Evolutionary conservation across 2,888 invertebrate species (phyloP).

Genomic region (Zootermopsis nevadensis): DNA sequence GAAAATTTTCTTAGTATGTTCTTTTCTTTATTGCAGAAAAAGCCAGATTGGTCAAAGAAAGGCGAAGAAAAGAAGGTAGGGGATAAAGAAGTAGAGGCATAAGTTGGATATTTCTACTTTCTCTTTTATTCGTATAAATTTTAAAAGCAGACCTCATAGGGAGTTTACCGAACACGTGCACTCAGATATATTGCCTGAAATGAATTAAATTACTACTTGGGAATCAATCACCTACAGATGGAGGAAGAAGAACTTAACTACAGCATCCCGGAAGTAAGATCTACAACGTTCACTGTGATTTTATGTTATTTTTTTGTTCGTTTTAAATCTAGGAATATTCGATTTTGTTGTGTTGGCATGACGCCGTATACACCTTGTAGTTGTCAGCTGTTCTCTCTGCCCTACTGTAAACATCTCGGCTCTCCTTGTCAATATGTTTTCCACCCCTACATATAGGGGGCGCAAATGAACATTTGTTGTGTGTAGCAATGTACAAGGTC

Average conservation of each 20-base stretch:
- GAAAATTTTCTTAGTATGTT: too few species aligned
- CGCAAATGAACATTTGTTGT: not conserved
- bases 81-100: conserved; percentile 89
- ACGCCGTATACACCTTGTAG: not conserved
- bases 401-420: not conserved
- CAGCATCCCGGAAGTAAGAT: conserved; percentile 13
- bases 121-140: not conserved
- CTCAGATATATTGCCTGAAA: not conserved
- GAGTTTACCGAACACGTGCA: not conserved
- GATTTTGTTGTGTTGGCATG: conserved; percentile 21
- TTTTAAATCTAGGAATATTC: not conserved
- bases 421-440: conserved; percentile 6
- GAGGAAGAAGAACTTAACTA: not conserved
- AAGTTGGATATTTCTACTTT: conserved; percentile 61
- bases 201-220: not conserved
- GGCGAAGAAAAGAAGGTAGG: conserved; percentile 88
- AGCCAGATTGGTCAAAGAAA: conserved; percentile 95
- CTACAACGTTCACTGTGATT: conserved; percentile 16
- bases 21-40: conserved; percentile 77
- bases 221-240: not conserved
- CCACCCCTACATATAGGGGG: not conserved
- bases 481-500: not conserved
- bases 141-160: not conserved
- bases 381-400: not conserved
- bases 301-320: not conserved